Percentiles rank a stretch among this genome's conserved stretches.
Evolutionary conservation across 1,140 invertebrate genomes (phyloP).

Genomic region (Euborellia annulipes): DNA sequence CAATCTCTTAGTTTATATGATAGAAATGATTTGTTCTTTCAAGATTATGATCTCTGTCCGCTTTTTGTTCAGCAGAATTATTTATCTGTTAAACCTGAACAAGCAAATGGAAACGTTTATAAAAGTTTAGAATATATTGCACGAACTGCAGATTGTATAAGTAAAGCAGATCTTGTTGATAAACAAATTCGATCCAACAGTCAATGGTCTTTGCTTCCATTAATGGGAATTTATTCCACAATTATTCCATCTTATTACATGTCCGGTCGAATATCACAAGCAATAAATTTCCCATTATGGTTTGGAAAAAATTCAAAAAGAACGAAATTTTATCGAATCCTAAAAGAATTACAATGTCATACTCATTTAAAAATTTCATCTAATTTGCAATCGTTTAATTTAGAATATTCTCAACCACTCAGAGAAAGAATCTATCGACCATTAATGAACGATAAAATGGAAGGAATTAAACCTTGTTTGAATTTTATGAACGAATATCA

Average conservation of each 20-base stretch:
- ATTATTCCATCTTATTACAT: constrained; percentile 78
- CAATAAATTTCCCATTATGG: constrained; percentile 87
- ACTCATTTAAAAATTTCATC: constrained; percentile 53
- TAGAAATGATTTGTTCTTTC: constrained; percentile 87
- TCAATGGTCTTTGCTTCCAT: constrained; percentile 80
- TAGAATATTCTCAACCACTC: constrained; percentile 69
- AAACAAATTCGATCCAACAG: constrained; percentile 56
- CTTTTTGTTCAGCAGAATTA: constrained; percentile 99
- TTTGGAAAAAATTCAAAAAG: constrained; percentile 85
- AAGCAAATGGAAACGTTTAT: constrained; percentile 28
- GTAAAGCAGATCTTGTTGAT: constrained; percentile 74
- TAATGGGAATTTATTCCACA: constrained; percentile 75
- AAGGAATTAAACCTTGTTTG: constrained; percentile 60
- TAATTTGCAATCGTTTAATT: constrained; percentile 54
- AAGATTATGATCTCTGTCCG: constrained; percentile 88
- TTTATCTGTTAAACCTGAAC: constrained; percentile 49
- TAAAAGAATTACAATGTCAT: constrained; percentile 68
- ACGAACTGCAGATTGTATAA: constrained; percentile 67
- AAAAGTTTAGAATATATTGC: constrained; percentile 47
- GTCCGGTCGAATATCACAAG: constrained; percentile 54
- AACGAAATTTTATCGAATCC: constrained; percentile 64
- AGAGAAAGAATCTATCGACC: constrained; percentile 56
- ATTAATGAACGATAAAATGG: constrained; percentile 44
- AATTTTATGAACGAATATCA: constrained; percentile 65
- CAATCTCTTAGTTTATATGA: constrained; percentile 68